Percentiles rank a stretch among this genome's conserved stretches.
These are phyloP conservation scores for Arctia plantaginis DNA, from an alignment of 2,888 invertebrate species.

Conservation along the genomic window DNA sequence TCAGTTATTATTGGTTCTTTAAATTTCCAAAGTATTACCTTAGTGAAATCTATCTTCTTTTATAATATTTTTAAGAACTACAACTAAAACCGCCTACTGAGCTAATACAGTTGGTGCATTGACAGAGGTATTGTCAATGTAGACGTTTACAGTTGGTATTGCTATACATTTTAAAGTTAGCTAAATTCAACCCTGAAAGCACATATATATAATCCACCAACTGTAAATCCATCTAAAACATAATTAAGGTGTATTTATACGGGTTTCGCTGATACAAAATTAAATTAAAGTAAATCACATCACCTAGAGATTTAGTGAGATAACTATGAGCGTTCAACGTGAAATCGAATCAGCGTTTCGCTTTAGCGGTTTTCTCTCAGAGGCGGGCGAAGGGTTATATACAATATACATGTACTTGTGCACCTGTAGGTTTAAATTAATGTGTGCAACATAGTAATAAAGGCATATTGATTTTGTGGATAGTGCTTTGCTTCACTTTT, in stretches of 20 bases:
- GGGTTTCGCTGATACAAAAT: slow-evolving; percentile 72
- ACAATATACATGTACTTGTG: slow-evolving; percentile 16
- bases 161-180: slow-evolving; percentile 15
- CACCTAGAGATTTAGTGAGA: slow-evolving; percentile 78
- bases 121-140: neutral
- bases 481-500: slow-evolving; percentile 3
- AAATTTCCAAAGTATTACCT: neutral
- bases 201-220: slow-evolving; percentile 17
- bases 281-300: slow-evolving; percentile 86
- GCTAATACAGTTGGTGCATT: neutral
- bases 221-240: slow-evolving; percentile 57
- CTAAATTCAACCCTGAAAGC: slow-evolving; percentile 20
- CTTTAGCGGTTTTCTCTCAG: slow-evolving; percentile 74
- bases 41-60: neutral
- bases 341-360: slow-evolving; percentile 81
- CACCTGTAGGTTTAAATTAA: slow-evolving; percentile 31
- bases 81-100: neutral
- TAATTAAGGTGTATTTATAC: slow-evolving; percentile 80
- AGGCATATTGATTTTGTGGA: slow-evolving; percentile 22
- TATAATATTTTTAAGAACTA: neutral
- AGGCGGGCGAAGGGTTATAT: slow-evolving; percentile 53
- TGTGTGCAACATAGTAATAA: slow-evolving; percentile 21
- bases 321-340: slow-evolving; percentile 71
- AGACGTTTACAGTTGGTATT: neutral
- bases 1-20: neutral